Conservation (phyloP, 2,888 invertebrate species). For the Apodemia mormo region DNA sequence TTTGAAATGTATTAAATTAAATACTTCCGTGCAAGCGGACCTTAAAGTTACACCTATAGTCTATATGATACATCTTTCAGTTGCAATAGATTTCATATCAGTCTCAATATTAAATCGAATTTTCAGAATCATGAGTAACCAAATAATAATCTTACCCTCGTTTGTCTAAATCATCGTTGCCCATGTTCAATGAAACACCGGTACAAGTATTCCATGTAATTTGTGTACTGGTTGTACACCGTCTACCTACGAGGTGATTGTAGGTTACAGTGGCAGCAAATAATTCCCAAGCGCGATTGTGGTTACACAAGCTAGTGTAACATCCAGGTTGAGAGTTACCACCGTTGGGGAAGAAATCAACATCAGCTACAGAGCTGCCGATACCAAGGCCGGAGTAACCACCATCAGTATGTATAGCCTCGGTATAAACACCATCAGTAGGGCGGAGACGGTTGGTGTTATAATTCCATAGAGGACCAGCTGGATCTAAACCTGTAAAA, state of each 20-base stretch:
- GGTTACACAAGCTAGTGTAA: slow-evolving; percentile 46
- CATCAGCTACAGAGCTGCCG: slow-evolving; percentile 66
- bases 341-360: slow-evolving; percentile 81
- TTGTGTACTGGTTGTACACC: slow-evolving; percentile 43
- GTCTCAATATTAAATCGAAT: too few relatives aligned
- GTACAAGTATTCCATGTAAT: slow-evolving; percentile 45
- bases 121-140: too few relatives aligned
- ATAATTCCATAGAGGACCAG: too few relatives aligned
- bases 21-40: too few relatives aligned
- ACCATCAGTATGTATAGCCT: too few relatives aligned
- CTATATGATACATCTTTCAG: too few relatives aligned
- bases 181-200: slow-evolving; percentile 45
- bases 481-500: too few relatives aligned
- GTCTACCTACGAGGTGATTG: slow-evolving; percentile 46
- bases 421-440: too few relatives aligned
- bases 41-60: too few relatives aligned
- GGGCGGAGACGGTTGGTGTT: too few relatives aligned
- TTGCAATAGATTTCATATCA: too few relatives aligned
- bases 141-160: slow-evolving; percentile 44
- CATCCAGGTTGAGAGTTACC: slow-evolving; percentile 61
- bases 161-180: slow-evolving; percentile 50
- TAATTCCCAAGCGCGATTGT: slow-evolving; percentile 51
- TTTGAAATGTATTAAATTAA: too few relatives aligned
- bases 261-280: slow-evolving; percentile 48
- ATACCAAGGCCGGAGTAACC: slow-evolving; percentile 45